Percentiles rank a stretch among this genome's conserved stretches.
Evolutionary conservation across 1,140 invertebrate genomes (phyloP).

Genomic region (Euwallacea similis): DNA sequence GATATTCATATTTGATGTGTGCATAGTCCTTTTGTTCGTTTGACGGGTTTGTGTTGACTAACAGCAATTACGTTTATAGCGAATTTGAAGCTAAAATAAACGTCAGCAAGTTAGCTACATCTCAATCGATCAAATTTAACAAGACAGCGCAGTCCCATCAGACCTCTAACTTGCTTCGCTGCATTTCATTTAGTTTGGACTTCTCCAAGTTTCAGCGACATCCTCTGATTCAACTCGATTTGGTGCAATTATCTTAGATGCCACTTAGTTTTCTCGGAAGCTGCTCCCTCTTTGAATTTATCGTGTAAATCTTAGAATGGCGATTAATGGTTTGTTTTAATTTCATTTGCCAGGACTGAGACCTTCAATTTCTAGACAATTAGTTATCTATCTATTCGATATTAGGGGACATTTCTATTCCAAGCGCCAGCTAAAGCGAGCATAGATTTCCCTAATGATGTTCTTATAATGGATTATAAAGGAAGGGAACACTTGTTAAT

Average conservation of each 20-base stretch:
- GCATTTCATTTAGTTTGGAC: constrained; percentile 3
- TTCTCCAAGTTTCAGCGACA: neutral
- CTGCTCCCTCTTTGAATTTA: neutral
- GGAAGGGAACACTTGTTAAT: too few relatives aligned
- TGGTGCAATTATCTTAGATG: constrained; percentile 3
- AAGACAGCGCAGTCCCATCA: neutral
- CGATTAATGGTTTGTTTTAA: neutral
- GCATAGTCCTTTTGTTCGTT: too few relatives aligned
- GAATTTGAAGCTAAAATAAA: neutral
- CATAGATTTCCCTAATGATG: neutral
- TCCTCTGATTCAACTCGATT: neutral
- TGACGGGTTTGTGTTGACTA: neutral
- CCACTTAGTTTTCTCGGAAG: neutral
- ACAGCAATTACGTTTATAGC: neutral
- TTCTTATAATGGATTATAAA: too few relatives aligned
- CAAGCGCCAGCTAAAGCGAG: neutral
- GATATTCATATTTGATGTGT: too few relatives aligned
- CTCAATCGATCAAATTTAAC: neutral
- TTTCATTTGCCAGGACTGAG: neutral
- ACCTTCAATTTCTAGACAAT: neutral
- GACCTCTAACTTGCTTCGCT: neutral
- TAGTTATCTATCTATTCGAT: neutral
- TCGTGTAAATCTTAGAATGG: neutral
- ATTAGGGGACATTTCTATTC: neutral
- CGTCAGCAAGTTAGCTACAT: neutral